A percentile compares a stretch with the other conserved stretches of the same genome.
Conservation (phyloP, 2,888 invertebrate species). For the Acleris sparsana region DNA sequence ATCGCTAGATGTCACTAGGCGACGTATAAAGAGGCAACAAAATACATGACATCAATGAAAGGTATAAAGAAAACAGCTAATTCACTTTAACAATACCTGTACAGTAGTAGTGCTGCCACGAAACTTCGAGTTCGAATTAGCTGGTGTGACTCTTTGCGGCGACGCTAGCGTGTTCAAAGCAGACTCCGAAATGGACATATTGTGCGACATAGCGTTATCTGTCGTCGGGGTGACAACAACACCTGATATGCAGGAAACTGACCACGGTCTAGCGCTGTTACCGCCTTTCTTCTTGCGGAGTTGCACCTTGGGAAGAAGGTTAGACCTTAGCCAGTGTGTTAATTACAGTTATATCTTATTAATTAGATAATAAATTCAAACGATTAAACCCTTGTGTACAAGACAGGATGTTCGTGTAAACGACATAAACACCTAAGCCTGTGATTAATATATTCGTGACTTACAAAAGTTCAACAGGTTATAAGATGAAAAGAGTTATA, state of each 20-base stretch:
- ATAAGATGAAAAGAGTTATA: too few relatives aligned
- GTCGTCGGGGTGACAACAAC: constrained; percentile 71
- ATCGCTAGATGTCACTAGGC: background rate
- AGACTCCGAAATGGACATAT: constrained; percentile 94
- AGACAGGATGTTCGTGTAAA: too few relatives aligned
- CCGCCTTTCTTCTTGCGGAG: constrained; percentile 85
- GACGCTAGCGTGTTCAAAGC: constrained; percentile 90
- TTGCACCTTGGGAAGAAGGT: constrained; percentile 77
- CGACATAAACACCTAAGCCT: too few relatives aligned
- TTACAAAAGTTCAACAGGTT: too few relatives aligned
- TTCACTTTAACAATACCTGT: constrained; percentile 58
- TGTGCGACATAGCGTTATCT: constrained; percentile 74
- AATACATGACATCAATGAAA: background rate
- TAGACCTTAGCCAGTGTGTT: constrained; percentile 44
- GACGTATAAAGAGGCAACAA: background rate
- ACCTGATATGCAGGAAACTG: constrained; percentile 90
- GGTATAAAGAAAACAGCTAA: background rate
- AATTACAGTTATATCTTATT: constrained; percentile 14
- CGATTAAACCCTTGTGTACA: too few relatives aligned
- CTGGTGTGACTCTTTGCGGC: constrained; percentile 73
- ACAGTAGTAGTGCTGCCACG: constrained; percentile 78
- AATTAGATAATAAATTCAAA: background rate
- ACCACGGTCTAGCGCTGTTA: constrained; percentile 90
- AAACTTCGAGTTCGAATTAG: constrained; percentile 70
- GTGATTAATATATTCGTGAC: background rate